phyloP scores from a whole-genome alignment of 2,888 invertebrate genomes.

The Encarsia formosa region DNA sequence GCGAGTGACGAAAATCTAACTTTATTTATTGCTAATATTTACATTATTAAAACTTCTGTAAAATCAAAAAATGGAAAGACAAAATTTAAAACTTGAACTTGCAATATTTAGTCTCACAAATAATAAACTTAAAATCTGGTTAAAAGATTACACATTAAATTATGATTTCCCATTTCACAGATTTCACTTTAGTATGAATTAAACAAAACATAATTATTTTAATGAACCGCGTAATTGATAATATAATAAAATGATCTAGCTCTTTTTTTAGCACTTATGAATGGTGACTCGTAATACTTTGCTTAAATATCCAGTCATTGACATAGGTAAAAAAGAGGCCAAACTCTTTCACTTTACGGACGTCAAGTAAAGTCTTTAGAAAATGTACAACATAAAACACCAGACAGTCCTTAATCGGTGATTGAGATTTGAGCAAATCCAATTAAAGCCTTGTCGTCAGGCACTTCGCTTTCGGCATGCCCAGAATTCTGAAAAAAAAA shows the following conservation, averaged over 20 bases:
- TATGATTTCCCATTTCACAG: background rate
- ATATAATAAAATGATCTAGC: conserved; percentile 12
- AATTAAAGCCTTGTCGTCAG: conserved; percentile 91
- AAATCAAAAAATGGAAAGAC: conserved; percentile 6
- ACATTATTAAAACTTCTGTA: conserved; percentile 18
- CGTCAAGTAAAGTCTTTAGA: conserved; percentile 14
- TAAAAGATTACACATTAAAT: background rate
- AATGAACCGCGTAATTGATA: conserved; percentile 2
- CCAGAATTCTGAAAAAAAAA: conserved; percentile 60
- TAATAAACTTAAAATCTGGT: conserved; percentile 2
- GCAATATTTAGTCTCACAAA: conserved; percentile 8
- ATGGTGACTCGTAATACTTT: conserved; percentile 25
- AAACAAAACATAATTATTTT: conserved; percentile 13
- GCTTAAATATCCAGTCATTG: conserved; percentile 20
- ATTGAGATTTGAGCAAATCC: conserved; percentile 98
- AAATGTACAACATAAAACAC: conserved; percentile 14
- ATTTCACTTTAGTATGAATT: conserved; percentile 17
- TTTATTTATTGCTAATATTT: conserved; percentile 25
- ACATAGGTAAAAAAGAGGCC: conserved; percentile 19
- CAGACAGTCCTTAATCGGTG: conserved; percentile 62
- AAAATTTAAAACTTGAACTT: conserved; percentile 15
- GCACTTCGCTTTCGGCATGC: conserved; percentile 69
- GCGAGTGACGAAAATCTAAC: conserved; percentile 15
- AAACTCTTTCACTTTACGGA: conserved; percentile 18
- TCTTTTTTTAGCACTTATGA: conserved; percentile 18